A percentile compares a stretch with the other conserved stretches of the same genome.
phyloP scores from a whole-genome alignment of 2,797 vertebrate genomes.

The Ctenopoma multispine region DNA sequence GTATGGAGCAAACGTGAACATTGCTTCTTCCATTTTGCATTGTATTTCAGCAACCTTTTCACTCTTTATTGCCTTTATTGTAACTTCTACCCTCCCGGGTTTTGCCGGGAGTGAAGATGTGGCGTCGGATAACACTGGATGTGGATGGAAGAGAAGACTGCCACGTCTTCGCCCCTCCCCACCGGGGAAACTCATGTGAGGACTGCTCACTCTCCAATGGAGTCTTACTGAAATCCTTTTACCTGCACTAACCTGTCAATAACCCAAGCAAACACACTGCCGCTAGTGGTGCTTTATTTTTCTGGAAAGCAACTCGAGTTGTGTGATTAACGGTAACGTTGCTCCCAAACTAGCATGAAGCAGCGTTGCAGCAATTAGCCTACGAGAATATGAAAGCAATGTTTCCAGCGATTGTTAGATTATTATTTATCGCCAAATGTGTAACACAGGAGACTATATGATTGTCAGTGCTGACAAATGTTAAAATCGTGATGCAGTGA shows the following conservation, averaged over 20 bases:
- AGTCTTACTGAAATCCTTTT: constrained; percentile 26
- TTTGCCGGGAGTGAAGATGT: neutral
- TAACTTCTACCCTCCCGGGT: too few relatives aligned
- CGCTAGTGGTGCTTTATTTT: neutral
- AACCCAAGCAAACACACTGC: constrained; percentile 6
- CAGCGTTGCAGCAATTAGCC: too few relatives aligned
- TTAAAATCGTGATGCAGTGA: neutral
- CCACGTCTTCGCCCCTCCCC: constrained; percentile 87
- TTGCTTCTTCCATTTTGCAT: neutral
- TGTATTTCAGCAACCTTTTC: neutral
- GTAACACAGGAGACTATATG: rapidly evolving
- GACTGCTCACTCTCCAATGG: constrained; percentile 33
- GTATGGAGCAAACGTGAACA: too few relatives aligned
- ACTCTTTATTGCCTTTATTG: neutral
- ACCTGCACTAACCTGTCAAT: constrained; percentile 38
- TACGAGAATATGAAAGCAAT: neutral
- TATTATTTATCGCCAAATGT: neutral
- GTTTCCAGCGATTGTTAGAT: neutral
- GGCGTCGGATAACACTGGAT: constrained; percentile 49
- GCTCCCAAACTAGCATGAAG: neutral
- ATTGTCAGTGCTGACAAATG: too few relatives aligned
- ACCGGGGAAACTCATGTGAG: constrained; percentile 36
- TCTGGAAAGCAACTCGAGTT: rapidly evolving
- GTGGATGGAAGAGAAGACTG: constrained; percentile 71
- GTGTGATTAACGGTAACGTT: neutral